A percentile compares a stretch with the other conserved stretches of the same genome.
Evolutionary conservation across 2,113 vertebrate genomes (phyloP).

Genomic region (Orcinus orca): DNA sequence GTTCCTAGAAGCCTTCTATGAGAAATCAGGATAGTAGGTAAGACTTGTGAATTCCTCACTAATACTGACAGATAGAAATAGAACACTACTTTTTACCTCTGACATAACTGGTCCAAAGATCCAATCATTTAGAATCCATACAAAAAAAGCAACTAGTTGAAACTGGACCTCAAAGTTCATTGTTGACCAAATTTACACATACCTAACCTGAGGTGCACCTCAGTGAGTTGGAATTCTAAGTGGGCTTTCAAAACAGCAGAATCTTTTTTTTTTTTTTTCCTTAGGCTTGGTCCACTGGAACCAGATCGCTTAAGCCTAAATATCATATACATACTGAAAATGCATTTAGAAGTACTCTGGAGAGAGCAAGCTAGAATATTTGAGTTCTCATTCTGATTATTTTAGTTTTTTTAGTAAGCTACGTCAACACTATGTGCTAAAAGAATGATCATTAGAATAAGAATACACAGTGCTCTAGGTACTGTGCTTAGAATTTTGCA

Average conservation of each 20-base stretch:
- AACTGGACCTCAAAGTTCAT: not conserved
- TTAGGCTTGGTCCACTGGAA: not conserved
- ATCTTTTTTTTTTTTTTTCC: not conserved
- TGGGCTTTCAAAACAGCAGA: not conserved
- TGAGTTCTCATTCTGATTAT: not conserved
- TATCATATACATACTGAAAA: not conserved
- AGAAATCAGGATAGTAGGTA: not conserved
- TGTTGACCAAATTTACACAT: not conserved
- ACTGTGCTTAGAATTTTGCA: not conserved
- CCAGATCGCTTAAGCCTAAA: not conserved
- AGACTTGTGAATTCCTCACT: not conserved
- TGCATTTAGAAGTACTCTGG: not conserved
- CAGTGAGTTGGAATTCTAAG: not conserved
- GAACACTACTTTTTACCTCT: not conserved
- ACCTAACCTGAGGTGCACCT: not conserved
- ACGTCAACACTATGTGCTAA: not conserved
- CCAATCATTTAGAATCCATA: not conserved
- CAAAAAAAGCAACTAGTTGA: not conserved
- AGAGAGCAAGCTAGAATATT: not conserved
- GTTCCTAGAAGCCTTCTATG: not conserved
- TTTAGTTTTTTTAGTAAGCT: not conserved
- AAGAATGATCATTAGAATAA: not conserved
- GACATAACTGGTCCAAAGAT: not conserved
- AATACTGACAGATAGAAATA: not conserved
- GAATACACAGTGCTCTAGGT: not conserved